These are phyloP conservation scores for Struthidea cinerea DNA, from an alignment of 2,113 vertebrate genomes.

Conservation along the genomic window DNA sequence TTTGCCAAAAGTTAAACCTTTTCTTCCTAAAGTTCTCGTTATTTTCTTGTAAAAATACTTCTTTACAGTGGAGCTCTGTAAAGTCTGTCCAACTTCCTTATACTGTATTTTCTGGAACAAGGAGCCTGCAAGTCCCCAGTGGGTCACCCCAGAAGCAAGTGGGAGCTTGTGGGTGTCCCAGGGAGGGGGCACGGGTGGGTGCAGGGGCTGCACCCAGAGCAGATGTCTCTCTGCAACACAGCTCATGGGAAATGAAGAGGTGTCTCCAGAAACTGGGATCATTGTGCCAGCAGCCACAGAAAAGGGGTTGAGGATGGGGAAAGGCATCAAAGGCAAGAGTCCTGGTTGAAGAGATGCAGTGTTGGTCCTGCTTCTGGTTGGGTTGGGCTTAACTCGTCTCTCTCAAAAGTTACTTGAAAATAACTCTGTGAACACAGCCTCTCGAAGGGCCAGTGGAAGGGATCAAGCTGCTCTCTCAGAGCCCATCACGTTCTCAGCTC, in stretches of 20 bases:
- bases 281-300: background rate
- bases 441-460: background rate
- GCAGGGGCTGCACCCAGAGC: background rate
- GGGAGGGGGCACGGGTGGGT: background rate
- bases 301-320: background rate
- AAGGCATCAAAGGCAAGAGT: background rate
- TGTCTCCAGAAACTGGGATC: background rate
- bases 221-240: background rate
- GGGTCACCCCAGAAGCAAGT: background rate
- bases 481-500: background rate
- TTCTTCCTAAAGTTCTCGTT: background rate
- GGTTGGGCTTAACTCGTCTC: accelerated
- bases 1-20: background rate
- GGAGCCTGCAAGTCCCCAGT: accelerated
- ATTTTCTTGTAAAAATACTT: background rate
- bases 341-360: background rate
- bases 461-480: background rate
- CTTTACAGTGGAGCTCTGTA: background rate
- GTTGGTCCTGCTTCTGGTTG: background rate
- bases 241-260: background rate
- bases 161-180: background rate
- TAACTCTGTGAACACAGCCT: background rate
- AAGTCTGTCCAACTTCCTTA: background rate
- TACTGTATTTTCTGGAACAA: background rate
- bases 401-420: background rate